Evolutionary conservation across 1,140 invertebrate species (phyloP).

Genomic region (Sitodiplosis mosellana): DNA sequence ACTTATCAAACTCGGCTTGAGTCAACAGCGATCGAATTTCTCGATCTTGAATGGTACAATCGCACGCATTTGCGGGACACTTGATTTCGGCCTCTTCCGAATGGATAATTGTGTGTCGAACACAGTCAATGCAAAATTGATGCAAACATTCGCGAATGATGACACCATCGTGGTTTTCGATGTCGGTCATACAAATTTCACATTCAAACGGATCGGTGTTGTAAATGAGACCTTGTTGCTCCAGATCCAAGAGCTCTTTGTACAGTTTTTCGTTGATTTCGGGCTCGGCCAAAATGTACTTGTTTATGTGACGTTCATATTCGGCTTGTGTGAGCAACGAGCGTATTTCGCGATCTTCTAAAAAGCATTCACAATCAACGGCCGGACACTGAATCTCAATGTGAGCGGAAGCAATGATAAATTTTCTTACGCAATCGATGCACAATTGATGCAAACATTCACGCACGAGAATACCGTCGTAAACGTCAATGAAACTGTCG

Average conservation of each 20-base stretch:
- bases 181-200: constrained; percentile 59
- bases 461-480: too few relatives aligned
- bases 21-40: constrained; percentile 72
- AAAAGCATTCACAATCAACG: too few relatives aligned
- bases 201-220: constrained; percentile 65
- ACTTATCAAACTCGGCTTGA: constrained; percentile 51
- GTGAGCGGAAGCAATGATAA: too few relatives aligned
- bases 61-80: constrained; percentile 63
- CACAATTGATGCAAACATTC: too few relatives aligned
- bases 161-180: constrained; percentile 45
- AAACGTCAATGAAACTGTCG: too few relatives aligned
- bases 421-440: too few relatives aligned
- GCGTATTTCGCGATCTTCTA: too few relatives aligned
- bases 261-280: constrained; percentile 18
- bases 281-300: too few relatives aligned
- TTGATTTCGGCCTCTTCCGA: constrained; percentile 51
- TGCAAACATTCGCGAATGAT: constrained; percentile 78
- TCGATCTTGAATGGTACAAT: constrained; percentile 58
- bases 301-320: too few relatives aligned
- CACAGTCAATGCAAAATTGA: constrained; percentile 62
- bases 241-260: constrained; percentile 43
- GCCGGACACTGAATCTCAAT: too few relatives aligned
- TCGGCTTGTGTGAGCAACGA: too few relatives aligned
- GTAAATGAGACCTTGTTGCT: constrained; percentile 51
- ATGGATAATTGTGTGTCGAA: constrained; percentile 53